Evolutionary conservation across 2,888 invertebrate species (phyloP), one percentile per base, ranked within the genome.

Genomic region (Macaria liturata): DNA sequence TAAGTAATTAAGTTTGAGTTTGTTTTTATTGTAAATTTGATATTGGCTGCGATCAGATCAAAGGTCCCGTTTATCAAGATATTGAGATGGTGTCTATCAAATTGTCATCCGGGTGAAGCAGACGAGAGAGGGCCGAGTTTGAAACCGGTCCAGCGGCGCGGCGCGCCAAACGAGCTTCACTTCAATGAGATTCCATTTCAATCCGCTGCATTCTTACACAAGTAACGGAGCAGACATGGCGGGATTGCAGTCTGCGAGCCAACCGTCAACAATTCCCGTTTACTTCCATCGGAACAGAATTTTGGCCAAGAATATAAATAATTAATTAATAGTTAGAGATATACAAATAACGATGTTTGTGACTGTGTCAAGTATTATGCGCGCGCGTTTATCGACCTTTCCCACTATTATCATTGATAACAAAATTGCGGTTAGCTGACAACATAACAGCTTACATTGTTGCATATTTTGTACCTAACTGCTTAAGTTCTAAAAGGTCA

Each of bases 101-200:
- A 88, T 85, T 85, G 85, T 85, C 84, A 84, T 84, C 78, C 77
- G 75, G 75, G 68, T 67, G 71, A 75, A 72, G 78, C 83, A 83
- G 84, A 84, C 83, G 74, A 73, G 76, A 39, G 42, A 42, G 42
- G 42, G 80, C 80, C 75, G 76, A 76, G 77, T 72, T 76, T 61
- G 64, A 81, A 89, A 91, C 90, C 89, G 88, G 91, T 90, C 80
- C 72, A 72, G 77, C 80, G 69, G 76, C 72, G 77, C 80, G 69
- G 76, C 81, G 70, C 72, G 83, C 81, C 71, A 65, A 76, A 71
- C 78, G 69, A 78, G 83, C 83, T 82, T 75, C 77, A 84, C 86
- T 86, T 88, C 90, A 89, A 91, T 90, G 88, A 91, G 87, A 91
- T 91, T 91, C 91, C 88, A 84, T 88, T 89, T 88, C 86, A 86